Percentiles rank a stretch among this genome's conserved stretches.
These are phyloP conservation scores for Leptopilina clavipes DNA, from an alignment of 1,140 invertebrate genomes.

Conservation along the genomic window DNA sequence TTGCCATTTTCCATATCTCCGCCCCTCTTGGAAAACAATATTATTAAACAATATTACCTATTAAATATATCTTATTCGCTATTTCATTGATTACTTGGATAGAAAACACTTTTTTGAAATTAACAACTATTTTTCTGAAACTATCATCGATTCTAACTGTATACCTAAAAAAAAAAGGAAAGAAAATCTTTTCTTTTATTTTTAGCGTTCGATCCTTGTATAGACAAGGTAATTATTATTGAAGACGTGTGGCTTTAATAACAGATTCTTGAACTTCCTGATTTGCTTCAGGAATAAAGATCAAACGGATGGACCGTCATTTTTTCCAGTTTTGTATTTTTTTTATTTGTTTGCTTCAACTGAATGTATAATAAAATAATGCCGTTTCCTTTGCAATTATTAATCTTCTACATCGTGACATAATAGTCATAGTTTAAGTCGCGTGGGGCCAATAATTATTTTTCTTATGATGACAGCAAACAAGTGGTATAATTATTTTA, in stretches of 20 bases:
- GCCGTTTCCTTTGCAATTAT: slow-evolving; percentile 21
- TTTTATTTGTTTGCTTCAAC: slow-evolving; percentile 5
- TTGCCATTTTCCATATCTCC: slow-evolving; percentile 32
- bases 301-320: slow-evolving; percentile 15
- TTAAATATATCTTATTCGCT: neutral
- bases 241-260: slow-evolving; percentile 14
- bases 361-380: slow-evolving; percentile 8
- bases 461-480: slow-evolving; percentile 15
- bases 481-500: slow-evolving; percentile 10
- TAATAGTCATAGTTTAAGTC: slow-evolving; percentile 17
- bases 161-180: neutral
- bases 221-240: neutral
- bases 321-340: neutral
- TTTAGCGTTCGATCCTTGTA: neutral
- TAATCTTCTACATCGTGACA: slow-evolving; percentile 21
- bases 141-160: neutral
- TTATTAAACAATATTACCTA: neutral
- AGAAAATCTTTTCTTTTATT: neutral
- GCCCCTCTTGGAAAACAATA: slow-evolving; percentile 2
- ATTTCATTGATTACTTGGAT: neutral
- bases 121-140: neutral
- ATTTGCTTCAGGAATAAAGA: slow-evolving; percentile 12
- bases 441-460: neutral
- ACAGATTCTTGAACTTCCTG: slow-evolving; percentile 10
- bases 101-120: neutral